Conservation (phyloP, 2,888 invertebrate species). For the Phalera bucephala region DNA sequence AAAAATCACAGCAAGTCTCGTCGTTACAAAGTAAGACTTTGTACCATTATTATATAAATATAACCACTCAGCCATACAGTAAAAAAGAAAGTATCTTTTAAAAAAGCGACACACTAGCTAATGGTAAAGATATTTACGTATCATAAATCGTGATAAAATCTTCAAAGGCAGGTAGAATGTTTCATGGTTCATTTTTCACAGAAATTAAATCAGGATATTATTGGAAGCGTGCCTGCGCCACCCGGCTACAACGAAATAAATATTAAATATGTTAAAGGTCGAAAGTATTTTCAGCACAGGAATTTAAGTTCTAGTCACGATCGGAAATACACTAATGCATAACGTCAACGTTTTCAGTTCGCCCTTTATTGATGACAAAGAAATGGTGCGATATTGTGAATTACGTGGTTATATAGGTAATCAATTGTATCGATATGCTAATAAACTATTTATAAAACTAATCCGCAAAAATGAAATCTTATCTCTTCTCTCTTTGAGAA, state of each 20-base stretch:
- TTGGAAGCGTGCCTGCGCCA: background rate
- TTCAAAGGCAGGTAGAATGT: background rate
- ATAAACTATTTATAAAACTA: no score
- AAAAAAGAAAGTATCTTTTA: no score
- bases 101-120: background rate
- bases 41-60: no score
- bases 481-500: no score
- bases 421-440: no score
- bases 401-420: no score
- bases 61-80: no score
- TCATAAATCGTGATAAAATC: background rate
- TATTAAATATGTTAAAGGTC: background rate
- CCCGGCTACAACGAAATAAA: background rate
- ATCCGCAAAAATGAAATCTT: no score
- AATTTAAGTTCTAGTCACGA: background rate
- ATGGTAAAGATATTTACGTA: background rate
- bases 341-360: constrained; percentile 50
- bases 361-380: constrained; percentile 55
- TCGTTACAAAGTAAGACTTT: no score
- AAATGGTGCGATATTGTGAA: constrained; percentile 5
- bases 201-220: background rate
- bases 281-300: background rate
- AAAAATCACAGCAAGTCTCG: no score
- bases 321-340: constrained; percentile 45
- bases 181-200: background rate